phyloP scores from a whole-genome alignment of 2,888 invertebrate species.

The Selenia dentaria region DNA sequence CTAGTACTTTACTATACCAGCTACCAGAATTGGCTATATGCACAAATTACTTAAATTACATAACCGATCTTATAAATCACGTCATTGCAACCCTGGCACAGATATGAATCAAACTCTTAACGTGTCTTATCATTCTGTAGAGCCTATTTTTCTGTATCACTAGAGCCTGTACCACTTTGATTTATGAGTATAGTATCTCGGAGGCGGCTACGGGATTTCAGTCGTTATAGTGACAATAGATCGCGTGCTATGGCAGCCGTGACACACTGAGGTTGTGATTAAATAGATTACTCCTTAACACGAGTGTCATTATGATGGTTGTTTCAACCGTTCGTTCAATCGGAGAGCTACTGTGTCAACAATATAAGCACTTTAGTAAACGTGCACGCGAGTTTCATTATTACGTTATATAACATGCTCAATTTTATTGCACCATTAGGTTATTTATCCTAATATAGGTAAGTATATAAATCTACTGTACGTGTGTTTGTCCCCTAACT shows the following conservation, averaged over 20 bases:
- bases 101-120: conserved; percentile 32
- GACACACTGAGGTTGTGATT: conserved; percentile 22
- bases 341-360: neutral
- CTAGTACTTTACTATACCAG: no score
- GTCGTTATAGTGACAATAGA: conserved; percentile 24
- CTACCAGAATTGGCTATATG: neutral
- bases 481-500: no score
- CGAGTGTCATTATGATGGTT: conserved; percentile 9
- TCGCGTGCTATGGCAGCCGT: conserved; percentile 32
- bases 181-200: conserved; percentile 7
- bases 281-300: conserved; percentile 3
- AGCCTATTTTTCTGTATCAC: conserved; percentile 23
- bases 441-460: no score
- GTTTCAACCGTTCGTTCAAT: conserved; percentile 3
- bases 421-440: no score
- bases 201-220: conserved; percentile 19
- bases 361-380: no score
- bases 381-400: no score
- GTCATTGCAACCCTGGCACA: conserved; percentile 36
- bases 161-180: conserved; percentile 12
- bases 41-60: conserved; percentile 19
- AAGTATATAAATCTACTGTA: no score
- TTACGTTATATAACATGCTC: no score
- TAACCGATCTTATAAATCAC: conserved; percentile 29
- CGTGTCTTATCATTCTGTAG: conserved; percentile 15